Evolutionary conservation across 2,888 invertebrate species (phyloP).

Genomic region (Dicycla oo): DNA sequence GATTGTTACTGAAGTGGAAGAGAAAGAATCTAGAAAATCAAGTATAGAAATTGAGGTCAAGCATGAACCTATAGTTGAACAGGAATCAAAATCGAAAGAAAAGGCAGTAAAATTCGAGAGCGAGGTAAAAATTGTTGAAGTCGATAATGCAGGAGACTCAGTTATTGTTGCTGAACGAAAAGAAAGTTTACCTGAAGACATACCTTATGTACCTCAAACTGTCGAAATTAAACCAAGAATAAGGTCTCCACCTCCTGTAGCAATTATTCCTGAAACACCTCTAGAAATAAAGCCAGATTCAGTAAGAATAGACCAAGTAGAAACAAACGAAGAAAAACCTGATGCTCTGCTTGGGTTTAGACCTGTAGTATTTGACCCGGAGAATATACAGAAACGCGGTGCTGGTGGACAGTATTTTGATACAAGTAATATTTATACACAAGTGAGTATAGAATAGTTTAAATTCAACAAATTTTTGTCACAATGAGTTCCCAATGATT

Average conservation of each 20-base stretch:
- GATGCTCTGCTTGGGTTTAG: slow-evolving; percentile 59
- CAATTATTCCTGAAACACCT: slow-evolving; percentile 5
- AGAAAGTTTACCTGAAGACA: neutral
- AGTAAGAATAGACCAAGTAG: slow-evolving; percentile 11
- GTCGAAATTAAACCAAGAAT: neutral
- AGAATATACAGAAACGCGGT: slow-evolving; percentile 49
- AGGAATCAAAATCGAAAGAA: slow-evolving; percentile 18
- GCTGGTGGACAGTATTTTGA: slow-evolving; percentile 19
- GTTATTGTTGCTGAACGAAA: slow-evolving; percentile 22
- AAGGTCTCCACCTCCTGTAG: neutral
- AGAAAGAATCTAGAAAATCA: slow-evolving; percentile 20
- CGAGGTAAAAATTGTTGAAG: slow-evolving; percentile 35
- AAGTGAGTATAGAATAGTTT: slow-evolving; percentile 1
- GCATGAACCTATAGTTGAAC: slow-evolving; percentile 8
- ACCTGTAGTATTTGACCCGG: slow-evolving; percentile 68
- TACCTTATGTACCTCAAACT: neutral
- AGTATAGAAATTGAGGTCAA: slow-evolving; percentile 37
- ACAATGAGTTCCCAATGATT: no score
- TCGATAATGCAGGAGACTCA: slow-evolving; percentile 12
- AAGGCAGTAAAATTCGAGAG: slow-evolving; percentile 36
- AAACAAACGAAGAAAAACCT: slow-evolving; percentile 26
- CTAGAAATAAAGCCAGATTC: slow-evolving; percentile 2
- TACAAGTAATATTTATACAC: neutral
- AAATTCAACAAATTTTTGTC: neutral
- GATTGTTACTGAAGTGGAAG: slow-evolving; percentile 17